Base-by-base conservation (phyloP, 92 coral and sea anemone genomes). In the Porites rus region DNA sequence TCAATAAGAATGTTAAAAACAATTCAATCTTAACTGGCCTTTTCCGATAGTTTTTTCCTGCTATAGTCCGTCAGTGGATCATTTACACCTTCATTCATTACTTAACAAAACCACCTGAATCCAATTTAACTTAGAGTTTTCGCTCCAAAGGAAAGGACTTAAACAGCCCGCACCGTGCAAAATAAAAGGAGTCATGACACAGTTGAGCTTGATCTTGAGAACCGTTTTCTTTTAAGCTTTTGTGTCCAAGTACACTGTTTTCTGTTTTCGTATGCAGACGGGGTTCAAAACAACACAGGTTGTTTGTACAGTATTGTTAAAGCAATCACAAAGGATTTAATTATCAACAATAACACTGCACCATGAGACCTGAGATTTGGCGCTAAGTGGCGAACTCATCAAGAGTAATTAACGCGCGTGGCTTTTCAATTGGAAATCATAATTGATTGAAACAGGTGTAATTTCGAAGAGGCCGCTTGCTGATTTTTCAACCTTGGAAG, bases 381-480 rank as follows among this genome's bases (percentile, higher is more conserved):
- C 87, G 58, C 59, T 83, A 83, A 83, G 87, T 83, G 87, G 87
- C 28, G 80, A 74, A 74, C 80, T 74, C 87, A 83, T 83, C 66
- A 72, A 28, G 11, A 13, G 79, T 52, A 83, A 83, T 83, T 83
- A 74, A 83, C 63, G 8, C 79, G 63, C 76, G 87, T 74, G 78
- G 51, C 74, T 73, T 61, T 63, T 46, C 24, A 81, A 69, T 69
- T 38, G 51, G 70, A 51, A 73, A 64, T 63, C 8, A 12, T 72
- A 63, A 73, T 72, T 50, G 53, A 18, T 61, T 11, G 61, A 63
- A 74, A 74, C 87, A 83, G 80, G 80, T 83, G 87, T 13, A 62
- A 43, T 13, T 38, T 52, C 51, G 62, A 59, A 12, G 16, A 10
- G 85, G 85, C 75, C 73, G 73, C 87, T 72, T 74, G 80, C 87